Conservation (phyloP, 2,888 invertebrate species). For the Xylocampa areola region DNA sequence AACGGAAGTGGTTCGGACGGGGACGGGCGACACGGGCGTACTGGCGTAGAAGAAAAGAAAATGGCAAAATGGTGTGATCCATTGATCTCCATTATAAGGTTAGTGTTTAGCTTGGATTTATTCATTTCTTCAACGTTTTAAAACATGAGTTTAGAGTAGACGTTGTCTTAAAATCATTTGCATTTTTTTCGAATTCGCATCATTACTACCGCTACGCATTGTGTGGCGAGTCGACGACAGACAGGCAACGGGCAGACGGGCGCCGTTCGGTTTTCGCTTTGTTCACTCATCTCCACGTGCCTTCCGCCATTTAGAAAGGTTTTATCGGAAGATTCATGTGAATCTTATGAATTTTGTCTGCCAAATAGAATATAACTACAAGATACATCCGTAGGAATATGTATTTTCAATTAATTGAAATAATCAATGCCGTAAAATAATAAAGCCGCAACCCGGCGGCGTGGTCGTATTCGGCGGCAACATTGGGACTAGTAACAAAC, state of each 20-base stretch:
- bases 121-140: constrained; percentile 1
- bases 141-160: neutral
- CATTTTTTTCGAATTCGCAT: constrained; percentile 43
- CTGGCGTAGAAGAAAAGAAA: constrained; percentile 73
- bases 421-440: constrained; percentile 40
- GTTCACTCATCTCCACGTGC: constrained; percentile 89
- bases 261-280: constrained; percentile 82
- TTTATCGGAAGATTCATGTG: constrained; percentile 60
- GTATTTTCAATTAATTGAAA: constrained; percentile 49
- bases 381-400: constrained; percentile 9
- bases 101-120: constrained; percentile 66
- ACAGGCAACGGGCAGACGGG: constrained; percentile 66
- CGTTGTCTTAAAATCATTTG: constrained; percentile 15
- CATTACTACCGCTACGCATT: constrained; percentile 68
- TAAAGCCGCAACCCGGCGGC: constrained; percentile 58
- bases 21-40: no score
- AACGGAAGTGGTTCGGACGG: constrained; percentile 27
- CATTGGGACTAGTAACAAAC: constrained; percentile 14
- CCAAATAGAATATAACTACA: constrained; percentile 13
- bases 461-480: constrained; percentile 61
- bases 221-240: constrained; percentile 56
- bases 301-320: constrained; percentile 83
- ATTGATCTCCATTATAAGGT: constrained; percentile 78
- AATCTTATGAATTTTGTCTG: constrained; percentile 30
- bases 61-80: constrained; percentile 83